Percentiles rank a stretch among this genome's conserved stretches.
phyloP scores from a whole-genome alignment of 2,797 vertebrate species.

The Petrocephalus schoutedeni region DNA sequence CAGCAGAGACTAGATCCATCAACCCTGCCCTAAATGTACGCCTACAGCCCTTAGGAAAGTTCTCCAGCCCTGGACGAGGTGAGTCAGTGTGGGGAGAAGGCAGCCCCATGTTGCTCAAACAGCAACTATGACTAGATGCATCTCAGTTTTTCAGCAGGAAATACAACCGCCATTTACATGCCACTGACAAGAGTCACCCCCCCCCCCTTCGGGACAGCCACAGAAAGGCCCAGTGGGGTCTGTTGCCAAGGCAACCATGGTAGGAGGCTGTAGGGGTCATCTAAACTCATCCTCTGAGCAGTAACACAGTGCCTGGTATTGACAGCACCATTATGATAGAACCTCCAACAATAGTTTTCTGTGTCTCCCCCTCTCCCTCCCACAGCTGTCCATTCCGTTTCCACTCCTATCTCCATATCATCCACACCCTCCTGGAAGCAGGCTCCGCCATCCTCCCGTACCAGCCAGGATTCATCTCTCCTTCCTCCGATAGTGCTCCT shows the following conservation, averaged over 20 bases:
- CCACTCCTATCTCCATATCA: not conserved
- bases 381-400: not conserved
- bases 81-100: not conserved
- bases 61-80: not conserved
- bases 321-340: not conserved
- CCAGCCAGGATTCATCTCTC: not conserved
- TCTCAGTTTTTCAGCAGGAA: not conserved
- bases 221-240: not conserved
- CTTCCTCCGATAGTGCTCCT: not conserved
- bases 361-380: not conserved
- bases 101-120: not conserved
- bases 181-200: not conserved
- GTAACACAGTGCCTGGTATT: not conserved
- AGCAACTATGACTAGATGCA: not conserved
- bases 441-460: not conserved
- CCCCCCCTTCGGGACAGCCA: not conserved
- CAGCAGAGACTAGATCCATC: not conserved
- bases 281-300: not conserved
- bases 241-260: not conserved
- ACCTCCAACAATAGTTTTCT: not conserved
- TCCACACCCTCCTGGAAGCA: not conserved
- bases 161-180: not conserved
- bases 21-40: not conserved
- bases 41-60: not conserved
- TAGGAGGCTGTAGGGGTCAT: not conserved